Percentiles rank a stretch among this genome's conserved stretches.
These are phyloP conservation scores for Stictonetta naevosa DNA, from an alignment of 2,113 vertebrate species.

Conservation along the genomic window DNA sequence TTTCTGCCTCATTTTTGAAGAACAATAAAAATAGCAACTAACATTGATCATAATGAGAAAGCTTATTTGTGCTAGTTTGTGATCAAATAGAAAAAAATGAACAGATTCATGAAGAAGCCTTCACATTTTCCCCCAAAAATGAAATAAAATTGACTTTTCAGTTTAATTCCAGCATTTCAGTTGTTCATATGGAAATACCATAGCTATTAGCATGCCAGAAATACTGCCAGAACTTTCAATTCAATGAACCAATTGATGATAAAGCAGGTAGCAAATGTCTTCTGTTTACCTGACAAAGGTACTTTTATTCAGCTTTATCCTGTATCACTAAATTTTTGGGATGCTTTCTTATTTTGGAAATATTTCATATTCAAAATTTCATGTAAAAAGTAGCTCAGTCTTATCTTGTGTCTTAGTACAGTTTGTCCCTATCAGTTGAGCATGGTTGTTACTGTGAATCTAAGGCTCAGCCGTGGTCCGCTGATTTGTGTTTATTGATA, in stretches of 20 bases:
- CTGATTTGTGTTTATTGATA: background rate
- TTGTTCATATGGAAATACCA: background rate
- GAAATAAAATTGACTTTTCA: background rate
- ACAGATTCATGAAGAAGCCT: background rate
- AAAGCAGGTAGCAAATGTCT: background rate
- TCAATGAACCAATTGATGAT: background rate
- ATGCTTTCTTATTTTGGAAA: background rate
- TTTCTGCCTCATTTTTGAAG: slow-evolving; percentile 10
- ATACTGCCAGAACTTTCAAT: background rate
- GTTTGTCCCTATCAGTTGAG: background rate
- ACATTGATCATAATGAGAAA: background rate
- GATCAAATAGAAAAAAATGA: background rate
- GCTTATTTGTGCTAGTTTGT: background rate
- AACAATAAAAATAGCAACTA: background rate
- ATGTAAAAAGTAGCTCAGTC: background rate
- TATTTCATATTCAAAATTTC: background rate
- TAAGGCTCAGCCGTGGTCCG: background rate
- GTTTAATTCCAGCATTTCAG: background rate
- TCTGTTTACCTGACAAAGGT: background rate
- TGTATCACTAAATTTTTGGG: background rate
- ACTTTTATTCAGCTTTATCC: background rate
- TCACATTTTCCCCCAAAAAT: background rate
- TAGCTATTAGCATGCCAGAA: background rate
- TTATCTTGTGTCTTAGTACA: background rate
- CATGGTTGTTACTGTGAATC: background rate